Evolutionary conservation across 2,113 vertebrate species (phyloP).

Genomic region (Oreotrochilus melanogaster): DNA sequence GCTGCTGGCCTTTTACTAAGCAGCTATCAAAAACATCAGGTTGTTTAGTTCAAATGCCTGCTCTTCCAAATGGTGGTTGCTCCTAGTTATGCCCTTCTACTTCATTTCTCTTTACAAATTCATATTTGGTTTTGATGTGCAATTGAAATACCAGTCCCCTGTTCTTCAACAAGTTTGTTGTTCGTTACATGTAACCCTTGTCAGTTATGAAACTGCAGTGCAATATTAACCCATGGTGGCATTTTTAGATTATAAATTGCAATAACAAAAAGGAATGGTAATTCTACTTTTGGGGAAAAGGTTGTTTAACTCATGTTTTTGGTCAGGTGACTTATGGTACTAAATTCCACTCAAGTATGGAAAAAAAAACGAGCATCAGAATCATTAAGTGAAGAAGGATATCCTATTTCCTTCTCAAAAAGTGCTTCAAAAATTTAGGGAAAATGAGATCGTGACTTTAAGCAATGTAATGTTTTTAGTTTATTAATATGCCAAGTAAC

Average conservation of each 20-base stretch:
- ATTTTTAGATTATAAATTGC: neutral
- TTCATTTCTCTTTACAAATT: neutral
- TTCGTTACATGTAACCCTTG: neutral
- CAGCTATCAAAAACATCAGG: neutral
- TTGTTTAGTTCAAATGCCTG: neutral
- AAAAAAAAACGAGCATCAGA: neutral
- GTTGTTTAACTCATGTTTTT: neutral
- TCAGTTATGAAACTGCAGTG: neutral
- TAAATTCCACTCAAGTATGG: neutral
- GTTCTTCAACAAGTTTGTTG: neutral
- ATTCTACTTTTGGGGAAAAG: neutral
- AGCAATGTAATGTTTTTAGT: neutral
- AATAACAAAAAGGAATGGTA: neutral
- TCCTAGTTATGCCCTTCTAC: neutral
- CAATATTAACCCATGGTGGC: neutral
- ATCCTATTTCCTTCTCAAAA: neutral
- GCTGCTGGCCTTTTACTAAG: neutral
- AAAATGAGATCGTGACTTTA: slow-evolving; percentile 29
- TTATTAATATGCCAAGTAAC: slow-evolving; percentile 37
- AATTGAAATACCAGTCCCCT: neutral
- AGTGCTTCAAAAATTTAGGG: neutral
- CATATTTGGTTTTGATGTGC: neutral
- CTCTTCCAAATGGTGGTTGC: neutral
- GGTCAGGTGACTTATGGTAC: neutral
- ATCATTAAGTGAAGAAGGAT: neutral